Evolutionary conservation across 2,113 vertebrate genomes (phyloP).

Genomic region (Oriolus oriolus): DNA sequence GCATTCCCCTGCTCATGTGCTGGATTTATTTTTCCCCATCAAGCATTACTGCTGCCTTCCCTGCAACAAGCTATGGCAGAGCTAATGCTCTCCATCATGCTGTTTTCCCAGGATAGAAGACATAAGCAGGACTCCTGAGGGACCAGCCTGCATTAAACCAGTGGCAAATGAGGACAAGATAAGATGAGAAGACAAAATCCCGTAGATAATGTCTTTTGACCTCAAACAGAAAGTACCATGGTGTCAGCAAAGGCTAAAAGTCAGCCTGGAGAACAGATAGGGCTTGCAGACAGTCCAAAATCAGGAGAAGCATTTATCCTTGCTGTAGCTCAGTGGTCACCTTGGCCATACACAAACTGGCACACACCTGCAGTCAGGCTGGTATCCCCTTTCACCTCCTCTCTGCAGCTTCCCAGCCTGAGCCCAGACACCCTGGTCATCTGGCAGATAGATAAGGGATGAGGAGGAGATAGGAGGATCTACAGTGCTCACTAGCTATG

Average conservation of each 20-base stretch:
- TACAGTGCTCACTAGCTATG: neutral
- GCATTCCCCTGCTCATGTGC: neutral
- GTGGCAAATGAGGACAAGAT: neutral
- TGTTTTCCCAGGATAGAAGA: neutral
- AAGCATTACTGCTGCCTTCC: neutral
- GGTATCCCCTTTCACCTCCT: neutral
- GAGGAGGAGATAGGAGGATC: neutral
- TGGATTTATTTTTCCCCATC: neutral
- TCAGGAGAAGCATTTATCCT: neutral
- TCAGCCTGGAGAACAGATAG: neutral
- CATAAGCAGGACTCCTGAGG: neutral
- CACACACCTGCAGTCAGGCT: neutral
- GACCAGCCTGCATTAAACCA: neutral
- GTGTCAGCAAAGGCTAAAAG: neutral
- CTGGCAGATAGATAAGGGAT: neutral
- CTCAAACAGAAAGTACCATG: neutral
- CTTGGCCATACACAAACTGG: neutral
- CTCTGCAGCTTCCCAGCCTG: neutral
- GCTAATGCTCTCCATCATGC: neutral
- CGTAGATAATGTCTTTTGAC: neutral
- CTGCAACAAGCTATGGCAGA: neutral
- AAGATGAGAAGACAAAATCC: neutral
- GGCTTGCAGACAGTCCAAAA: neutral
- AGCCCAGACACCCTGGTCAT: neutral
- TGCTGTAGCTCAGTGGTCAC: neutral